Percentiles rank a stretch among this genome's conserved stretches.
phyloP scores from a whole-genome alignment of 2,888 invertebrate genomes.

The Sesamia inferens region DNA sequence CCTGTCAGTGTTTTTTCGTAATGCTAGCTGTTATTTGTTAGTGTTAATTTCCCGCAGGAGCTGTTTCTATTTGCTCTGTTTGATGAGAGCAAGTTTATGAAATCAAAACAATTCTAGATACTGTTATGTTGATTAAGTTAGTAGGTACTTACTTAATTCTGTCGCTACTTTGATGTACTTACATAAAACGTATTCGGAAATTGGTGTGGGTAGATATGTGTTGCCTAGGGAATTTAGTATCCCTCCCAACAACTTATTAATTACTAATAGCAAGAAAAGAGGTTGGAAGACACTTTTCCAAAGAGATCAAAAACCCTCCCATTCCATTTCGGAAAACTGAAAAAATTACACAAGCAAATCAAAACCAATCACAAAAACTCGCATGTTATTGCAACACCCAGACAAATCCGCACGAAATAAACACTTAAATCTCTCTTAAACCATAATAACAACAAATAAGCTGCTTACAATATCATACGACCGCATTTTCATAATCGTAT shows the following conservation, averaged over 20 bases:
- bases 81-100: conserved; percentile 7
- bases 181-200: background rate
- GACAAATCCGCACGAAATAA: conserved; percentile 52
- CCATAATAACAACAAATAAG: conserved; percentile 75
- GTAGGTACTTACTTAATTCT: background rate
- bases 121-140: background rate
- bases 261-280: background rate
- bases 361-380: conserved; percentile 15
- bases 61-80: conserved; percentile 27
- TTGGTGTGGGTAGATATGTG: background rate
- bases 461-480: conserved; percentile 77
- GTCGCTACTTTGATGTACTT: background rate
- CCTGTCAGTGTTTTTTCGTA: conserved; percentile 59
- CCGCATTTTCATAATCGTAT: conserved; percentile 76
- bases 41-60: conserved; percentile 47
- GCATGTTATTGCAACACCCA: conserved; percentile 20
- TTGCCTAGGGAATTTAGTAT: background rate
- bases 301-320: background rate
- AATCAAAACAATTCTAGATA: conserved; percentile 7
- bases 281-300: background rate
- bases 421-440: conserved; percentile 57
- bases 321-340: background rate
- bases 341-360: background rate
- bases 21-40: conserved; percentile 60
- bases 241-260: background rate